Evolutionary conservation across 2,113 vertebrate species (phyloP).

Genomic region (Rhombomys opimus): DNA sequence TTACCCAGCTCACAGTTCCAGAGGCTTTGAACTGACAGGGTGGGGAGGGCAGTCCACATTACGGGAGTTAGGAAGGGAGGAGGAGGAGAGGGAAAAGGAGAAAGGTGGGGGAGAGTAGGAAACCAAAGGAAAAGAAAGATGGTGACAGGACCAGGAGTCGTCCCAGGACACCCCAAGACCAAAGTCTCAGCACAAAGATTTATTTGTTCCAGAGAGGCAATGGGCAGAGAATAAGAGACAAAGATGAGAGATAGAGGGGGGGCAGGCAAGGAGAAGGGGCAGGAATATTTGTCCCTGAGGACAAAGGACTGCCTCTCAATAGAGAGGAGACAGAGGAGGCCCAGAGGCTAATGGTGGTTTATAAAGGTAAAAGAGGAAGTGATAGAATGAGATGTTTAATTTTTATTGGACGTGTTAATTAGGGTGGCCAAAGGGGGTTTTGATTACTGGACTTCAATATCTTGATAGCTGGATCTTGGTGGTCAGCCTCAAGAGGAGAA

Average conservation of each 20-base stretch:
- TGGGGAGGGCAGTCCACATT: neutral
- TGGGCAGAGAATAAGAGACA: neutral
- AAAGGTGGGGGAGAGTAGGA: neutral
- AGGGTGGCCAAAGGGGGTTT: neutral
- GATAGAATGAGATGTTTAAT: neutral
- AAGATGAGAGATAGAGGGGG: neutral
- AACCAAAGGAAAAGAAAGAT: neutral
- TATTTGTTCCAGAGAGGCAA: neutral
- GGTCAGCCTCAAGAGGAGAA: neutral
- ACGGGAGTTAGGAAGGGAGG: no score
- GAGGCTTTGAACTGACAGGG: neutral
- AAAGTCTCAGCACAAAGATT: neutral
- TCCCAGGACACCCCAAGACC: neutral
- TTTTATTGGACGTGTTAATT: neutral
- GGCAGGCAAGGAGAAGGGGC: no score
- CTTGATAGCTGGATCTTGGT: neutral
- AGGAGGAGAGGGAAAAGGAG: neutral
- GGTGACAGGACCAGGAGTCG: neutral
- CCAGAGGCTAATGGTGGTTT: neutral
- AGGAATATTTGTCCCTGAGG: neutral
- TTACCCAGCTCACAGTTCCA: neutral
- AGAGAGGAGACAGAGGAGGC: neutral
- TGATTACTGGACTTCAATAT: no score
- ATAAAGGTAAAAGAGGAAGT: neutral
- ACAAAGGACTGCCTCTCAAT: neutral